phyloP scores from a whole-genome alignment of 2,797 vertebrate species.

The Hypotaenidia philippensis region DNA sequence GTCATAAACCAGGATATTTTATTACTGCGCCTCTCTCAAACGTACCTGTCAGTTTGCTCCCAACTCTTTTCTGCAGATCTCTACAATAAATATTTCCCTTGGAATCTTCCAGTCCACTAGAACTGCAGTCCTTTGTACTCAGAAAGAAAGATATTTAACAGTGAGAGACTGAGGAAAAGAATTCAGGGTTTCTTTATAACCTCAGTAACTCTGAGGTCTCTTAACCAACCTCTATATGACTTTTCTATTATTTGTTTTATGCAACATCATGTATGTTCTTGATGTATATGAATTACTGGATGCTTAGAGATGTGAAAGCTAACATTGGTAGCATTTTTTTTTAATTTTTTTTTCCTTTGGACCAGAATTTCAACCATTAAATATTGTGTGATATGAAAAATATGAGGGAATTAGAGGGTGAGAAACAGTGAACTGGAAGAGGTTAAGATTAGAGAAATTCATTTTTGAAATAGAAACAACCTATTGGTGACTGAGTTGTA shows the following conservation, averaged over 20 bases:
- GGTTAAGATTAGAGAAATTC: neutral
- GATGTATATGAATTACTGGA: neutral
- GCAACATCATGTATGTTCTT: neutral
- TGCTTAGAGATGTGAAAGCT: neutral
- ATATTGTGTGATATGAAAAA: neutral
- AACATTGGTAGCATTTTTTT: neutral
- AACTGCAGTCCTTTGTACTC: neutral
- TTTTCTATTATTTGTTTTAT: neutral
- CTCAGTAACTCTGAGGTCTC: neutral
- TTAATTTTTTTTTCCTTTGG: accelerated
- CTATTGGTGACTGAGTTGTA: neutral
- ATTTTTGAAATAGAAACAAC: neutral
- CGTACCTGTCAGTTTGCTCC: neutral
- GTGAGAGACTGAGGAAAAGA: neutral
- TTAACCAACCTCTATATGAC: neutral
- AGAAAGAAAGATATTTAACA: neutral
- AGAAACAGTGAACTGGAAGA: neutral
- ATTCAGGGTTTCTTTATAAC: neutral
- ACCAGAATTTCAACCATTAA: neutral
- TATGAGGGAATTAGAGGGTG: neutral
- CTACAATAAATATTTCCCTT: neutral
- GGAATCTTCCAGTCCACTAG: neutral
- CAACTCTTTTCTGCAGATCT: neutral
- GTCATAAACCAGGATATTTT: constrained; percentile 30
- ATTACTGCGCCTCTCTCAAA: neutral